Conservation (phyloP, 2,888 invertebrate genomes). For the Folsomia manolachei region DNA sequence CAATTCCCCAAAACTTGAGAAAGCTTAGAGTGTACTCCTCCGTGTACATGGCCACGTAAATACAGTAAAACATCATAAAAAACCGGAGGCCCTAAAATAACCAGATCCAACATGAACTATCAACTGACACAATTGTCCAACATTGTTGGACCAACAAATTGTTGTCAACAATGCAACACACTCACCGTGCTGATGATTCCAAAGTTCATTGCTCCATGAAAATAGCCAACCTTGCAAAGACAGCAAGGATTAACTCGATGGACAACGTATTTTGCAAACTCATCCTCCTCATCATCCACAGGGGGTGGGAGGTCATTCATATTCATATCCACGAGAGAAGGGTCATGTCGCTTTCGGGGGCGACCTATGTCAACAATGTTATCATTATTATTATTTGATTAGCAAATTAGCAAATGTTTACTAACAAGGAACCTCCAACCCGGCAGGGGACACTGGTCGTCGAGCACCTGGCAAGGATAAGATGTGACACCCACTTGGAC, state of each 20-base stretch:
- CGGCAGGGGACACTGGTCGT: neutral
- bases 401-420: neutral
- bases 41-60: neutral
- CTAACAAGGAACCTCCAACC: neutral
- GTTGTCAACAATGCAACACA: too few species aligned
- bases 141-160: neutral
- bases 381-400: neutral
- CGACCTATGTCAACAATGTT: neutral
- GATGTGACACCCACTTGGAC: neutral
- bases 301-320: neutral
- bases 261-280: neutral
- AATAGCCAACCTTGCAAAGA: neutral
- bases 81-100: neutral
- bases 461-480: neutral
- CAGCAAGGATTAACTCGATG: neutral
- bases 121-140: too few species aligned
- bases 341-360: conserved; percentile 1
- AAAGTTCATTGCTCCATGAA: neutral
- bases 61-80: neutral
- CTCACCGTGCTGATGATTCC: neutral
- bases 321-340: neutral
- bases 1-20: neutral
- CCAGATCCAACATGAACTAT: neutral
- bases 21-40: neutral
- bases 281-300: neutral